Evolutionary conservation across 2,113 vertebrate species (phyloP), one percentile per base, ranked within the genome.

Genomic region (mouse (Mus musculus)): DNA sequence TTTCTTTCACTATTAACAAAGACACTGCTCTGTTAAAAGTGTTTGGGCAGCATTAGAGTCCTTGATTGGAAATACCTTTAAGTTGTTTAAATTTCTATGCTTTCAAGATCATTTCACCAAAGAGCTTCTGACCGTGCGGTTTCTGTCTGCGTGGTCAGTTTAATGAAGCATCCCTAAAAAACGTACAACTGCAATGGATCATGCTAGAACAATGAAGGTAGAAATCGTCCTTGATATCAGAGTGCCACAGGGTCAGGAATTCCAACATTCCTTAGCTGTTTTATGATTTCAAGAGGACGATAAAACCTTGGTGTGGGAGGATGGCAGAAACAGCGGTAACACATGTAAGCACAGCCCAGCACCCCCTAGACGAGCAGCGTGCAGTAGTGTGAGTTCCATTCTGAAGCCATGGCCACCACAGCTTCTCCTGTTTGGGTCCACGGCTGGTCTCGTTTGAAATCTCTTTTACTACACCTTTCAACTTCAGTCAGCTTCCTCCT

Each of bases 131-230:
- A 59, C 56, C 14, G 77, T 75, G 61, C 73, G 14, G 49, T 49
- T 84, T 9, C 72, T 80, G 36, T 52, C 56, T 14, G 77, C 78
- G 61, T 77, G 14, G 78, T 73, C 80, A 61, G 67, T 52, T 93
- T 90, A 88, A 93, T 80, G 75, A 94, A 13, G n/a, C 78, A 93
- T 89, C 36, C 26, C 17, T 30, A 26, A 89, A 93, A 82, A 87
- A 65, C 54, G 36, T 49, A 28, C 59, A 49, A 42, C 56, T 72
- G 42, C 71, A 80, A 10, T 30, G n/a, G 46, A 67, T 92, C 10
- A 3, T 72, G 89, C 46, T 10, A 73, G 85, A 77, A 82, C 1
- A 4, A 33, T 2, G 61, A 1, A 52, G 73, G 20, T 36, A 81
- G 89, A 78, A 30, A 5, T 52, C 2, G 54, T 36, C 4, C 56